These are phyloP conservation scores for Procambarus clarkii DNA, from an alignment of 1,140 invertebrate genomes.

Conservation along the genomic window DNA sequence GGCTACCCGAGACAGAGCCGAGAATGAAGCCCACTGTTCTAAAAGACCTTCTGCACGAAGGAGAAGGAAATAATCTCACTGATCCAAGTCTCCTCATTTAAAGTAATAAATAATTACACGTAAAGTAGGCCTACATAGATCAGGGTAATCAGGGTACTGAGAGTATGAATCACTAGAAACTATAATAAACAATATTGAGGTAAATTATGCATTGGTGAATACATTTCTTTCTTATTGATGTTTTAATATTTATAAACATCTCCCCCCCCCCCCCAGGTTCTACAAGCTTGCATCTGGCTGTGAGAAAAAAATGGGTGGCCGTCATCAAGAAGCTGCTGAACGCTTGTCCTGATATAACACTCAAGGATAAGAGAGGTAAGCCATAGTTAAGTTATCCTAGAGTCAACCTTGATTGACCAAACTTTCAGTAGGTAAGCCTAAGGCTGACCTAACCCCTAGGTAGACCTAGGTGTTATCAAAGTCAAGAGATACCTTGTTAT, in stretches of 20 bases:
- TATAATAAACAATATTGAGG: neutral
- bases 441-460: no score
- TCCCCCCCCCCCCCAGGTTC: neutral
- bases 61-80: no score
- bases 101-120: no score
- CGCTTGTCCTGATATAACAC: conserved; percentile 1
- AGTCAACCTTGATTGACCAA: no score
- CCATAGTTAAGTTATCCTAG: neutral
- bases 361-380: conserved; percentile 13
- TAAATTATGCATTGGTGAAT: neutral
- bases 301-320: neutral
- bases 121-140: neutral
- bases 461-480: no score
- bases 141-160: neutral
- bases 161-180: neutral
- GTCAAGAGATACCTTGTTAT: no score
- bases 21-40: no score
- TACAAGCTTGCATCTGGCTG: conserved; percentile 34
- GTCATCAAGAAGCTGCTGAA: conserved; percentile 5
- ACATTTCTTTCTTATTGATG: neutral
- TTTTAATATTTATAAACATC: no score
- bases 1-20: no score
- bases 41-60: no score
- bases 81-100: no score
- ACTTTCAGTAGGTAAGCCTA: no score